Evolutionary conservation across 2,113 vertebrate genomes (phyloP).

Genomic region (Pitta sordida): DNA sequence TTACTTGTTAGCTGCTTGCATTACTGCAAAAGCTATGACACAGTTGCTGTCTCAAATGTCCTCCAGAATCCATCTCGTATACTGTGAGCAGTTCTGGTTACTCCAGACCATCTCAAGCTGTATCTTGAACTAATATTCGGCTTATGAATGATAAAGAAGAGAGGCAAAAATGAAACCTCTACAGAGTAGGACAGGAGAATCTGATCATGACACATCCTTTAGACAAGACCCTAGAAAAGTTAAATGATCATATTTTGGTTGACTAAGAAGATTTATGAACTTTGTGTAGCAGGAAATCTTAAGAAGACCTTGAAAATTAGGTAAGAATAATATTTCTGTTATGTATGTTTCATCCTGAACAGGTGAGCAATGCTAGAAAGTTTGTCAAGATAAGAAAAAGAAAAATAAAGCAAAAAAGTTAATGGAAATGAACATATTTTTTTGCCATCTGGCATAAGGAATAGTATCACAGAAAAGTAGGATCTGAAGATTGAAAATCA

Average conservation of each 20-base stretch:
- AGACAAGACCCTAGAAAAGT: not conserved
- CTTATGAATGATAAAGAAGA: not conserved
- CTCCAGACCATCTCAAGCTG: not conserved
- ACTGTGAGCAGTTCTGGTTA: not conserved
- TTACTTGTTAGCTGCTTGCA: not conserved
- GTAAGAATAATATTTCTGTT: not conserved
- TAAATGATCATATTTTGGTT: not conserved
- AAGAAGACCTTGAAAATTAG: not conserved
- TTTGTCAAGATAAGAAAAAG: not conserved
- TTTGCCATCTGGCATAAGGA: not conserved
- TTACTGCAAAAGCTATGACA: not conserved
- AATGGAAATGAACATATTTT: not conserved
- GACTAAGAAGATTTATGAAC: not conserved
- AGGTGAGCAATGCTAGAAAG: not conserved
- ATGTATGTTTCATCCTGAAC: not conserved
- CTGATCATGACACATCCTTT: not conserved
- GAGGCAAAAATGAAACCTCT: not conserved
- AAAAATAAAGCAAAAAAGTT: not conserved
- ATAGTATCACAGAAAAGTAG: not conserved
- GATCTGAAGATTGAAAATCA: constrained; percentile 8
- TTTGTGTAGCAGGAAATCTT: not conserved
- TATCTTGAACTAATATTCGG: constrained; percentile 21
- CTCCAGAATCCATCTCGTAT: not conserved
- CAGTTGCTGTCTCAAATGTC: not conserved
- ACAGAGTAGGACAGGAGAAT: not conserved